Percentiles rank a stretch among this genome's conserved stretches.
Conservation (phyloP, 2,888 invertebrate species). For the Xanthia icteritia region DNA sequence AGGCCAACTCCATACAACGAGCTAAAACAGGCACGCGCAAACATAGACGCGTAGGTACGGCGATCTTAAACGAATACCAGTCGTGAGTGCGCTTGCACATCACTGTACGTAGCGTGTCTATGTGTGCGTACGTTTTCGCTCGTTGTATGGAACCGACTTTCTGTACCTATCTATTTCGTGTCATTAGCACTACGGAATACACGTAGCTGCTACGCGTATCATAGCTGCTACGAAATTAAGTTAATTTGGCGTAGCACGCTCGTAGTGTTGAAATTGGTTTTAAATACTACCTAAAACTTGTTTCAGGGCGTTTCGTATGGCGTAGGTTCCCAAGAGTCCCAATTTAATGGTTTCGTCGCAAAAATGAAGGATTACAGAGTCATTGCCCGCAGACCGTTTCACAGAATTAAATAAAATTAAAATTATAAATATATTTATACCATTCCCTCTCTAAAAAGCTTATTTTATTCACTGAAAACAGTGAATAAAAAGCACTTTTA, state of each 20-base stretch:
- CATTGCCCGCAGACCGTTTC: too few species aligned
- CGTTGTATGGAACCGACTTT: accelerated
- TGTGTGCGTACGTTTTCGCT: background rate
- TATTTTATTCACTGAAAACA: too few species aligned
- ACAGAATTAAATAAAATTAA: background rate
- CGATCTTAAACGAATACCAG: background rate
- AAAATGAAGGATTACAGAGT: too few species aligned
- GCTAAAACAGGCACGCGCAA: background rate
- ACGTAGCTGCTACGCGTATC: constrained; percentile 49
- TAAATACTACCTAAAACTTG: constrained; percentile 21
- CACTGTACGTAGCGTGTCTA: too few species aligned
- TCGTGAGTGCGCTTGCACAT: background rate
- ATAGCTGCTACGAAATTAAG: constrained; percentile 54
- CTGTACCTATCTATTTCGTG: background rate
- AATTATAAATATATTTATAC: too few species aligned
- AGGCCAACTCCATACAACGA: background rate
- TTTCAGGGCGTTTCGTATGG: background rate
- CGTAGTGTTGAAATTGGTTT: constrained; percentile 43
- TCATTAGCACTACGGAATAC: constrained; percentile 29
- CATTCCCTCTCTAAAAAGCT: too few species aligned
- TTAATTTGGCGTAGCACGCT: constrained; percentile 48
- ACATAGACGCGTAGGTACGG: background rate
- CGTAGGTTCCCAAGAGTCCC: too few species aligned
- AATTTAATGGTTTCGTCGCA: too few species aligned
- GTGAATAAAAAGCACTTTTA: too few species aligned